phyloP scores from a whole-genome alignment of 2,797 vertebrate species.

The Nyctibius grandis region DNA sequence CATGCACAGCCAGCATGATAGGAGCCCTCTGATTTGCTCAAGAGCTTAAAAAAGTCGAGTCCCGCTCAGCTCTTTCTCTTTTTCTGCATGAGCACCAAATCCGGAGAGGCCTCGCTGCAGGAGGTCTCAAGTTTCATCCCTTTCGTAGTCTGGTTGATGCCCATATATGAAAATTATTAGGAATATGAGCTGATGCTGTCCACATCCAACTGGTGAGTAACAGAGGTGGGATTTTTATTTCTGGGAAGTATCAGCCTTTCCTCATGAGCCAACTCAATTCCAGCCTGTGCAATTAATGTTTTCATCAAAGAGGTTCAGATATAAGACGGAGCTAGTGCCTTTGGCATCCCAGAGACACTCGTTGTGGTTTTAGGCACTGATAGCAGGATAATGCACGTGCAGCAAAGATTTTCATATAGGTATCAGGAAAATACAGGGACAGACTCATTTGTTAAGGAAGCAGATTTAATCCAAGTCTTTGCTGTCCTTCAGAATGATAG shows the following conservation, averaged over 20 bases:
- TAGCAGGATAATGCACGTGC: background rate
- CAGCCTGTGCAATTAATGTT: background rate
- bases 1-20: background rate
- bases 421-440: background rate
- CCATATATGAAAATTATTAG: background rate
- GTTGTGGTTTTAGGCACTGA: background rate
- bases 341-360: background rate
- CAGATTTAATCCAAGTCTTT: background rate
- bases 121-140: background rate
- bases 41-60: background rate
- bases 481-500: background rate
- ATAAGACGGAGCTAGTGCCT: background rate
- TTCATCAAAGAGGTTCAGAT: background rate
- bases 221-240: slow-evolving; percentile 4
- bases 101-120: background rate
- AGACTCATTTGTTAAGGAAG: background rate
- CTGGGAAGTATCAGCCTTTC: background rate
- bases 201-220: background rate
- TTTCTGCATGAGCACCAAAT: background rate
- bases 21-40: background rate
- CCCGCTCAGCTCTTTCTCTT: background rate
- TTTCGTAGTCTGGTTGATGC: background rate
- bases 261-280: background rate
- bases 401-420: background rate
- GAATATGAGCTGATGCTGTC: background rate